Evolutionary conservation across 2,888 invertebrate species (phyloP), one percentile per base, ranked within the genome.

Genomic region (Nemotelus pantherinus): DNA sequence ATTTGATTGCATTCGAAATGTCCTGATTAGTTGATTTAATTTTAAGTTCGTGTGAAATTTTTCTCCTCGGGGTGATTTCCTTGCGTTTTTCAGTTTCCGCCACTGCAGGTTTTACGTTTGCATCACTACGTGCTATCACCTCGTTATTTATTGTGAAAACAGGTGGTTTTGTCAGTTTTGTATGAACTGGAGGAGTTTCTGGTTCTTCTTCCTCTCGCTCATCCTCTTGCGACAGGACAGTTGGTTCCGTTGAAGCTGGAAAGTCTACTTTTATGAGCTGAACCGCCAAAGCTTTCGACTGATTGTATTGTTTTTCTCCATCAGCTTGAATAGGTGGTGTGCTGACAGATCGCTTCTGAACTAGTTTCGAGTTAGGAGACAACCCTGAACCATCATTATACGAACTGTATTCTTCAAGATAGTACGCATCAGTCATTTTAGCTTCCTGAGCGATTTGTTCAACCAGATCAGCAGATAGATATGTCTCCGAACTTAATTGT

Each of bases 321-420:
- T 63, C 71, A 2, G n/a, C 48, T 7, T 77, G 55, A 2, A 76
- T 70, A 9, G 65, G 47, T 53, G 79, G 79, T 44, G 77, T 39
- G 58, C 76, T 79, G 25, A 77, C 4, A 1, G 68, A 41, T 50
- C 76, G 60, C 63, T 76, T 78, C 39, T 78, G 74, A 2, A 76
- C 77, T 60, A 81, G 76, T 77, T 81, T 81, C 41, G 75, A 81
- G 53, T 48, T 81, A 9, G 81, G 81, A 9, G 80, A 80, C 25
- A 77, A 64, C n/a, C 57, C 71, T 1, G 80, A 80, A 4, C 81
- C 81, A 79, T 82, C 82, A 45, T 80, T 77, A 2, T 25, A 60
- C 7, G 47, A 65, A 2, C 55, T 65, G 39, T 77, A 77, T 47
- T 79, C 77, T 44, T 79, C 79, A 7, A 78, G 78, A 45, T 63